Conservation (phyloP, 2,888 invertebrate species). For the Hirtodrosophila duncani region DNA sequence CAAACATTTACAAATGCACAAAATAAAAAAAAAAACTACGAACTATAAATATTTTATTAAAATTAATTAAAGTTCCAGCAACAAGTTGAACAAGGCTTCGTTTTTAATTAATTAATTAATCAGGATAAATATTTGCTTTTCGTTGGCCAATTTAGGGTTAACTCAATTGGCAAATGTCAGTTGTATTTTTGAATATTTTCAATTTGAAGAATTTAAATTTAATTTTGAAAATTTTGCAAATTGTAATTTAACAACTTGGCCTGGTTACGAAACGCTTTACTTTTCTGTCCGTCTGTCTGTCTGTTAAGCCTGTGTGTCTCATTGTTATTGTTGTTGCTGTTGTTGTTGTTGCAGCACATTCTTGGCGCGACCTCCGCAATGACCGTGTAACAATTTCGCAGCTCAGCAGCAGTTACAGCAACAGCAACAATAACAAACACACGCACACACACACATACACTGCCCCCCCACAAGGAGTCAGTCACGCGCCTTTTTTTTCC, state of each 20-base stretch:
- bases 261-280: too few species aligned
- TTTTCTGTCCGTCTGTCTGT: too few species aligned
- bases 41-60: not conserved
- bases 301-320: too few species aligned
- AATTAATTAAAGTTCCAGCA: too few species aligned
- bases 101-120: constrained; percentile 12
- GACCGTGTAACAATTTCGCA: constrained; percentile 70
- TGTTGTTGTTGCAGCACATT: constrained; percentile 35
- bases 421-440: constrained; percentile 7
- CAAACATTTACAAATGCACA: too few species aligned
- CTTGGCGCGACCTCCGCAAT: constrained; percentile 67
- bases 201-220: too few species aligned
- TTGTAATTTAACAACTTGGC: too few species aligned
- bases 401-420: constrained; percentile 22
- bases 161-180: constrained; percentile 21
- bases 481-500: constrained; percentile 44
- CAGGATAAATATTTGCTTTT: not conserved
- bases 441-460: not conserved
- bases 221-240: too few species aligned
- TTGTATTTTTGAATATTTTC: too few species aligned
- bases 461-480: constrained; percentile 13
- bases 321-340: constrained; percentile 6
- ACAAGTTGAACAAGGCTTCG: constrained; percentile 61
- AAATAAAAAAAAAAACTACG: not conserved
- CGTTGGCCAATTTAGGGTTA: constrained; percentile 7